phyloP scores from a whole-genome alignment of 2,113 vertebrate species.

The Grammomys surdaster region DNA sequence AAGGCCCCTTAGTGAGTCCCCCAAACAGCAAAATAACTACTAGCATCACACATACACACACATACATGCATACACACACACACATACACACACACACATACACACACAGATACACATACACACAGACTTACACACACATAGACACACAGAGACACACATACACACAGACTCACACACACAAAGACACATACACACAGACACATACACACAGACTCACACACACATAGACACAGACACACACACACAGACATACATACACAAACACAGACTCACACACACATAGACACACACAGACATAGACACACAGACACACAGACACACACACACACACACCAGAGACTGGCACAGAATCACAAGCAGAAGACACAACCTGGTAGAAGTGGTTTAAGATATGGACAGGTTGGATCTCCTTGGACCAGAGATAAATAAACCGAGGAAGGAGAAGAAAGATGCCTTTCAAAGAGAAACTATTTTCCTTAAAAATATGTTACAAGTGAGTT shows the following conservation, averaged over 20 bases:
- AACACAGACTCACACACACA: not conserved
- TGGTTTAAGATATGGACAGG: not conserved
- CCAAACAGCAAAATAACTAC: not conserved
- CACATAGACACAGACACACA: no score
- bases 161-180: no score
- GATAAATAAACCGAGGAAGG: conserved; percentile 19
- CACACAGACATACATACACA: no score
- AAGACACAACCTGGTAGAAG: not conserved
- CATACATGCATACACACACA: no score
- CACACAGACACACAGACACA: no score
- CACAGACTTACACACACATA: no score
- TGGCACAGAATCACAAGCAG: not conserved
- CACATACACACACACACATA: no score
- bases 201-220: no score
- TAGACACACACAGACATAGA: not conserved
- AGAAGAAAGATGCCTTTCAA: not conserved
- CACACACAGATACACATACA: no score
- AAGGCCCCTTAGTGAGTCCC: not conserved
- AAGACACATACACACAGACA: no score
- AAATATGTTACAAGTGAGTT: not conserved
- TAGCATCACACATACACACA: not conserved
- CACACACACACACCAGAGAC: not conserved
- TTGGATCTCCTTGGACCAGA: not conserved
- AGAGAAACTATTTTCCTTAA: not conserved
- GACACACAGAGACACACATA: no score